Conservation (phyloP, 2,113 vertebrate genomes). For the Pteruthius melanotis region DNA sequence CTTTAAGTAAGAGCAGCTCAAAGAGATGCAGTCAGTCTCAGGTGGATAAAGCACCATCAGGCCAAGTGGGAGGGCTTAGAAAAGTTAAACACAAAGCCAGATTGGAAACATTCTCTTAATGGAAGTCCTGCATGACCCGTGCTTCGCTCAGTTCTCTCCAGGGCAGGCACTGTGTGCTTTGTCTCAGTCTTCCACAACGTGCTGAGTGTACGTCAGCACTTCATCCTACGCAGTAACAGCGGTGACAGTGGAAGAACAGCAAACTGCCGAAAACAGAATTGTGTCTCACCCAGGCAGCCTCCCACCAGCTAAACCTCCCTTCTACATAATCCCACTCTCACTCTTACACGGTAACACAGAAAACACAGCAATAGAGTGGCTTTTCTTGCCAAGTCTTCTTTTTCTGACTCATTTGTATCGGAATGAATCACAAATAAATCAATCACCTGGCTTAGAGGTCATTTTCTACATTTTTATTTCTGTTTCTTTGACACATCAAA, state of each 20-base stretch:
- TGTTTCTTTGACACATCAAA: background rate
- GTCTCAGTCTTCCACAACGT: background rate
- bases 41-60: background rate
- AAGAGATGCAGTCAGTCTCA: background rate
- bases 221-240: background rate
- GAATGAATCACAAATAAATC: background rate
- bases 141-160: background rate
- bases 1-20: background rate
- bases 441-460: background rate
- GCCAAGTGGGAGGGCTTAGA: background rate
- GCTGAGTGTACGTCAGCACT: background rate
- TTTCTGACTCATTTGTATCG: background rate
- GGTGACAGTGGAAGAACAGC: background rate
- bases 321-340: background rate
- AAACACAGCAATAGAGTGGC: background rate
- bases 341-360: background rate
- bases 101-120: background rate
- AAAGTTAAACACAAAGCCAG: background rate
- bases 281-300: background rate
- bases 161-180: background rate
- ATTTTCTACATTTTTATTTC: background rate
- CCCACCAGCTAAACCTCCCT: background rate
- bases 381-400: background rate
- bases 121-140: background rate
- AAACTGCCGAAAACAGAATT: background rate